Base-by-base conservation (phyloP, 1,140 invertebrate genomes). In the Probaryconus sp. region DNA sequence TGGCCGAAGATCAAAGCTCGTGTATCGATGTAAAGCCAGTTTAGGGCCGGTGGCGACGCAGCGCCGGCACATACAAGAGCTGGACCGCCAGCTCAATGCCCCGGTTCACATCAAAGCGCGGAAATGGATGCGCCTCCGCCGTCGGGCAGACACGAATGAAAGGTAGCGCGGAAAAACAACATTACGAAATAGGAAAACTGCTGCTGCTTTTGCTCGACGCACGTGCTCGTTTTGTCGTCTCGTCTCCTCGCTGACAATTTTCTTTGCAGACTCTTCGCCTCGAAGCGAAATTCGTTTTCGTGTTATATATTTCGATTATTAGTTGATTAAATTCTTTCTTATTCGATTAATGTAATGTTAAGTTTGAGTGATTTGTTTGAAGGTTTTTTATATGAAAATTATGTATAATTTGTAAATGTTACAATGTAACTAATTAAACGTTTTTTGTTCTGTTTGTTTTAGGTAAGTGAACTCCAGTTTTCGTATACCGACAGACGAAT, bases 31-130 rank as follows among this genome's bases (percentile, higher is more conserved):
- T 71, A 76, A 77, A 72, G 73, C 73, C 48, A 48, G 42, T 73
- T 64, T 48, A 61, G 55, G 42, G 69, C 38, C 70, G 61, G 21
- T 45, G 48, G 55, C 61, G 30, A 55, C 24, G 70, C 43, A 47
- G 18, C 20, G 50, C 24, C 42, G 43, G 9, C 45, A 56, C 53
- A 69, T 68, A 76, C 56, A 75, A 78, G 58, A 65, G 51, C 58
- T 37, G 68, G n/a, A n/a, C n/a, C n/a, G 53, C 60, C 67, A 64
- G 71, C 50, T 74, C 69, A 69, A 77, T 76, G 65, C 38, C 65
- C 65, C 69, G 73, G 70, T 71, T 73, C 74, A 74, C 77, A 81
- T 82, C 79, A 81, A 82, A 82, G 80, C 76, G 64, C 63, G 53
- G 68, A 76, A 72, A 67, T 74, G 47, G 58, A 63, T 63, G 68